Evolutionary conservation across 2,888 invertebrate genomes (phyloP).

Genomic region (Nezara viridula): DNA sequence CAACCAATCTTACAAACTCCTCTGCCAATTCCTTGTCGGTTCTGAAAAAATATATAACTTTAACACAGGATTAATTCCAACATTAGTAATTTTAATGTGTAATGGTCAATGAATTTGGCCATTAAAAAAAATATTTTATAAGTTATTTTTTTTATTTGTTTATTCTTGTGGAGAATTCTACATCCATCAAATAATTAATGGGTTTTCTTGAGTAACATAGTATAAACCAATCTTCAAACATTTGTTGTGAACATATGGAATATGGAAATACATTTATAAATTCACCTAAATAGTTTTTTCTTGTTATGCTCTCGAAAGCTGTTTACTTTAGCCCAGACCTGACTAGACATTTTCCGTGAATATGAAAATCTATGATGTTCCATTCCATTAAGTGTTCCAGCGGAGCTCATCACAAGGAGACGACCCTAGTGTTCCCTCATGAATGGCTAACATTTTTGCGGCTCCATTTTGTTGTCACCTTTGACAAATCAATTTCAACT

Average conservation of each 20-base stretch:
- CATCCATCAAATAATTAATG: no score
- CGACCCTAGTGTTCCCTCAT: neutral
- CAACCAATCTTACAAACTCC: neutral
- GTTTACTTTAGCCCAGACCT: neutral
- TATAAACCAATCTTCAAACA: no score
- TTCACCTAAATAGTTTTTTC: neutral
- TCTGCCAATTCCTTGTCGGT: constrained; percentile 12
- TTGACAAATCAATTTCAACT: neutral
- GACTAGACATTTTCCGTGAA: no score
- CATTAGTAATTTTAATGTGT: no score
- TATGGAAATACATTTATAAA: neutral
- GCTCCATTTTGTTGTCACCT: neutral
- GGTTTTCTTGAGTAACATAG: no score
- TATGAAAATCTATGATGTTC: neutral
- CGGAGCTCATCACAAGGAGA: neutral
- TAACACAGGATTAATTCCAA: no score
- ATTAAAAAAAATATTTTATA: no score
- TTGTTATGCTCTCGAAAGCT: neutral
- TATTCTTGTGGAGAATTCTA: no score
- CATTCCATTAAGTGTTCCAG: neutral
- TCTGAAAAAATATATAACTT: no score
- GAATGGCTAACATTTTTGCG: neutral
- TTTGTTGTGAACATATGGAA: no score
- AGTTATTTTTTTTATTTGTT: no score
- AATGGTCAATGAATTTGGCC: no score